Evolutionary conservation across 1,140 invertebrate species (phyloP), one percentile per base, ranked within the genome.

Genomic region (Littorina saxatilis): DNA sequence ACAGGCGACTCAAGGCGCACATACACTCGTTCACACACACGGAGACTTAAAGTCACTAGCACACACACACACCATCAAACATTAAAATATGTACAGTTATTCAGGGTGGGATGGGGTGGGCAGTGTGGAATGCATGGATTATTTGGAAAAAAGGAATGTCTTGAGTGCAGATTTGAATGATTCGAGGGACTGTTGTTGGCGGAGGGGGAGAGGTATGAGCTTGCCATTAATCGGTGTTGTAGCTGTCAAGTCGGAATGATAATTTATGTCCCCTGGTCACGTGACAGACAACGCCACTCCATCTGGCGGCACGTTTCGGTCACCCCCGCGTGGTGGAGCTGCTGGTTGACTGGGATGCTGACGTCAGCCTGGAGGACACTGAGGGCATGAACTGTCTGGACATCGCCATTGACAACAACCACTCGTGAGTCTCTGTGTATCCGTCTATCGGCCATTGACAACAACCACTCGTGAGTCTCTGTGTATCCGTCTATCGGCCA

Each of bases 381-480:
- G 87, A 91, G 78, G 91, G 92, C 20, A 86, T 88, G 52, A 94
- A 93, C 86, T 93, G 92, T 82, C 87, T 94, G 27, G 93, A 94
- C 86, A 78, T 93, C 47, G 93, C 93, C 39, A 93, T 94, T 82
- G 91, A 93, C 73, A 88, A 91, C 81, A 89, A 90, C 32, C 86
- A 90, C 32, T 81, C 83, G 92, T 92, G 85, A 90, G 7, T 58
- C 3, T 58, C 55, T 58, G 7, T 58, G 7, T 58, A 4, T 11
- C 4, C 4, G 55, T n/a, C 55, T 9, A 23, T n/a, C 20, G 32
- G 87, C 90, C 81, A 90, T 94, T 9, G 91, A 93, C 74, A 88
- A 91, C 82, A 89, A 89, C 35, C 86, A 90, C 37, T 79, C 84
- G 92, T 92, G 84, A 90, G 87, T 84, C 43, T 32, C 39, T 74